These are phyloP conservation scores for Conger conger DNA, from an alignment of 2,113 vertebrate species.

Conservation along the genomic window DNA sequence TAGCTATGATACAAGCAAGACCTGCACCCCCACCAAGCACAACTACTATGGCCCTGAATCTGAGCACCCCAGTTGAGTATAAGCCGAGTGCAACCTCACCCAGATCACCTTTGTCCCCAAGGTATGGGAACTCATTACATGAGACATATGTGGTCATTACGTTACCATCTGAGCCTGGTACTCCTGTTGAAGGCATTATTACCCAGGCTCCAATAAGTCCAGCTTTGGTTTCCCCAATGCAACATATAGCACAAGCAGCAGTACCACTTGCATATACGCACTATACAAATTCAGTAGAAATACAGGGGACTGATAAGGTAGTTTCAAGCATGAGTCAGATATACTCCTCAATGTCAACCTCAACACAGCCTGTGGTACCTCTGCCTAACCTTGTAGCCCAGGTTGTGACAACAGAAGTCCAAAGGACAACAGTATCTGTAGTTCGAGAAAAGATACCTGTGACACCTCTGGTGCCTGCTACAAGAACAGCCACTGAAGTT, in stretches of 20 bases:
- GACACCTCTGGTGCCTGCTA: conserved; percentile 58
- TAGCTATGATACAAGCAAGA: conserved; percentile 68
- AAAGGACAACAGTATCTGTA: conserved; percentile 75
- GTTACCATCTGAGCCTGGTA: conserved; percentile 93
- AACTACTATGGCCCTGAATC: conserved; percentile 80
- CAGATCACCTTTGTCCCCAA: conserved; percentile 84
- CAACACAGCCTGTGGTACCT: conserved; percentile 62
- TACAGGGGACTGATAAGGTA: conserved; percentile 71
- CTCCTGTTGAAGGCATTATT: conserved; percentile 82
- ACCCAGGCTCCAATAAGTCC: conserved; percentile 79
- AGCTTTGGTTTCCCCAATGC: conserved; percentile 68
- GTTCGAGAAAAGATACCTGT: conserved; percentile 71
- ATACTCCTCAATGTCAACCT: conserved; percentile 71
- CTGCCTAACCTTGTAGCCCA: conserved; percentile 70
- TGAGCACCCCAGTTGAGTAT: conserved; percentile 80
- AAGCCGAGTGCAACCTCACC: conserved; percentile 77
- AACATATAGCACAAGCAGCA: conserved; percentile 63
- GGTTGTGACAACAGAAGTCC: conserved; percentile 73
- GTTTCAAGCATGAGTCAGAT: conserved; percentile 74
- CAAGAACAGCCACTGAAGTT: conserved; percentile 55
- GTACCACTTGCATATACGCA: conserved; percentile 65
- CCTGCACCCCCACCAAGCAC: conserved; percentile 66
- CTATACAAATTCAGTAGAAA: conserved; percentile 66
- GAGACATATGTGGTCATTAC: conserved; percentile 98
- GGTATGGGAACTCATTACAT: conserved; percentile 79